Evolutionary conservation across 2,797 vertebrate genomes (phyloP).

Genomic region (Mus minutoides): DNA sequence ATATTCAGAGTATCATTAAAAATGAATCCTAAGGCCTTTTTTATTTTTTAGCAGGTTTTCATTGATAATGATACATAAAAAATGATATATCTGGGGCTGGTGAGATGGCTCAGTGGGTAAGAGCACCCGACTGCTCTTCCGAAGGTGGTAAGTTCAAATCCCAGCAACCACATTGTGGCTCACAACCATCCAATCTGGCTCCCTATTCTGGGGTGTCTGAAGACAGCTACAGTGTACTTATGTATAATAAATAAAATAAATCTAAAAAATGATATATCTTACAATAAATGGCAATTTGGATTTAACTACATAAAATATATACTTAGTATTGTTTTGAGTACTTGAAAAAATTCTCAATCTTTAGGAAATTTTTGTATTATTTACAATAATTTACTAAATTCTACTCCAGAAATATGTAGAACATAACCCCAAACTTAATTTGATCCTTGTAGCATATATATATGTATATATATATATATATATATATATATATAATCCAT

Average conservation of each 20-base stretch:
- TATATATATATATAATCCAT: too few species aligned
- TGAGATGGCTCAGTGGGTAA: too few species aligned
- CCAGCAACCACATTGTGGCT: too few species aligned
- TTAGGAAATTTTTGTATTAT: background rate
- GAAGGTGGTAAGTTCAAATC: too few species aligned
- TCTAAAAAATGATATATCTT: background rate
- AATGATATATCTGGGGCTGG: too few species aligned
- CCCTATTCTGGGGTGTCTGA: too few species aligned
- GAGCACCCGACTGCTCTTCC: too few species aligned
- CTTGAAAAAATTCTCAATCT: background rate
- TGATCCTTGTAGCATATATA: background rate
- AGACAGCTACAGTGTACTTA: too few species aligned
- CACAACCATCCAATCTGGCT: too few species aligned
- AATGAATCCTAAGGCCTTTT: constrained; percentile 4
- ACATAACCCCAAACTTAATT: background rate
- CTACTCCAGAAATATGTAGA: background rate
- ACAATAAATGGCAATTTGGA: background rate
- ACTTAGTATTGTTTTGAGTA: background rate
- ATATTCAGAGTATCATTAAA: background rate
- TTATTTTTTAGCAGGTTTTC: background rate
- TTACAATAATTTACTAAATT: background rate
- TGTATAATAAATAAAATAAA: too few species aligned
- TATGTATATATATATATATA: too few species aligned
- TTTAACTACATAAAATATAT: background rate
- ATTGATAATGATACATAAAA: background rate